Evolutionary conservation across 2,888 invertebrate genomes (phyloP).

Genomic region (Coleophora deauratella): DNA sequence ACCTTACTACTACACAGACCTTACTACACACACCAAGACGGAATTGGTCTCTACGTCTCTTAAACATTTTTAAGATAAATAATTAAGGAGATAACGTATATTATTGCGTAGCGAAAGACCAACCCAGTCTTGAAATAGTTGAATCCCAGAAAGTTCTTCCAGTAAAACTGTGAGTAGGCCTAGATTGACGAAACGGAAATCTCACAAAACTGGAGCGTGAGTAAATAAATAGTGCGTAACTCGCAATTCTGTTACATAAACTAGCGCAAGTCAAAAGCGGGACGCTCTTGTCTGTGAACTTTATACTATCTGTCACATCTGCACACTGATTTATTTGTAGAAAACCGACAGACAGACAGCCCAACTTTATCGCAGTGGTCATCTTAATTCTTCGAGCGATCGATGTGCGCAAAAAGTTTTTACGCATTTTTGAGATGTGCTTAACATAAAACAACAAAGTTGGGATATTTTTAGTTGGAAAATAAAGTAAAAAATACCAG

Average conservation of each 20-base stretch:
- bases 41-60: too few relatives aligned
- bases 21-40: too few relatives aligned
- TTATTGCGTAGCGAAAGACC: too few relatives aligned
- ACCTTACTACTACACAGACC: too few relatives aligned
- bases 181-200: too few relatives aligned
- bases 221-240: constrained; percentile 36
- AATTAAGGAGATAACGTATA: too few relatives aligned
- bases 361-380: constrained; percentile 15
- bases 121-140: too few relatives aligned
- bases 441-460: neutral
- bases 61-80: too few relatives aligned
- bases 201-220: constrained; percentile 20
- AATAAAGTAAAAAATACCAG: too few relatives aligned
- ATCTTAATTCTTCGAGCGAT: constrained; percentile 17
- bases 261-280: constrained; percentile 26
- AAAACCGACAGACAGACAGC: constrained; percentile 18
- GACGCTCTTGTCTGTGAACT: constrained; percentile 21
- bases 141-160: too few relatives aligned
- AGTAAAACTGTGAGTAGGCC: too few relatives aligned
- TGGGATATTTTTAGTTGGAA: too few relatives aligned
- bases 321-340: constrained; percentile 37
- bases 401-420: constrained; percentile 9
- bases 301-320: constrained; percentile 36
- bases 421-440: constrained; percentile 2
- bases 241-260: constrained; percentile 40